These are phyloP conservation scores for Heloderma charlesbogerti DNA, from an alignment of 2,113 vertebrate genomes.

Conservation along the genomic window DNA sequence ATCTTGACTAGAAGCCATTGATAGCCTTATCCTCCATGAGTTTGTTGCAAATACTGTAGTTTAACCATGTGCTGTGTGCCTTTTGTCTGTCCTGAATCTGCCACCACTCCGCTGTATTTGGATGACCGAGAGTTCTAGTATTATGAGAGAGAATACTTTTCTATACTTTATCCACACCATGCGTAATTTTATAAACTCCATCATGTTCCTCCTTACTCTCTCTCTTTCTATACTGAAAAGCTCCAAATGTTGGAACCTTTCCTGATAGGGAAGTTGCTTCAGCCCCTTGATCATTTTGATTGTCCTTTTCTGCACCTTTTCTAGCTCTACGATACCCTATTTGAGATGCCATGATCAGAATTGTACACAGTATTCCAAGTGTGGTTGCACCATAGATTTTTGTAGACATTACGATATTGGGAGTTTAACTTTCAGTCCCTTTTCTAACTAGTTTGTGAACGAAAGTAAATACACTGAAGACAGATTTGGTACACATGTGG, in stretches of 20 bases:
- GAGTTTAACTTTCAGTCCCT: not conserved
- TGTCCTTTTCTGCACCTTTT: not conserved
- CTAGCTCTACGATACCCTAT: not conserved
- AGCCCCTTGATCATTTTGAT: not conserved
- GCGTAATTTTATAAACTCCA: not conserved
- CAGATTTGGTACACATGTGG: not conserved
- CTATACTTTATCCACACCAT: not conserved
- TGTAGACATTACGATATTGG: not conserved
- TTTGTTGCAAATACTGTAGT: not conserved
- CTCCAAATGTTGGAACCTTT: not conserved
- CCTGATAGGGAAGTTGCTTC: not conserved
- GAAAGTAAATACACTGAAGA: not conserved
- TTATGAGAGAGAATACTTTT: not conserved
- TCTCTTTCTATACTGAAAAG: not conserved
- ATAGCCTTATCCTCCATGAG: not conserved
- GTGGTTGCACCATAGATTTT: not conserved
- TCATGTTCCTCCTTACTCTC: not conserved
- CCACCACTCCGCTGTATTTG: not conserved
- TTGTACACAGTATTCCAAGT: not conserved
- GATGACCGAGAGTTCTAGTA: not conserved
- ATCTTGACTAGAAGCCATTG: not conserved
- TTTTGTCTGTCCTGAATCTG: not conserved
- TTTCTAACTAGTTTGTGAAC: not conserved
- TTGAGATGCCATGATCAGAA: not conserved
- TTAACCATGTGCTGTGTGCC: not conserved